Evolutionary conservation across 2,797 vertebrate genomes (phyloP).

Genomic region (Valencia hispanica): DNA sequence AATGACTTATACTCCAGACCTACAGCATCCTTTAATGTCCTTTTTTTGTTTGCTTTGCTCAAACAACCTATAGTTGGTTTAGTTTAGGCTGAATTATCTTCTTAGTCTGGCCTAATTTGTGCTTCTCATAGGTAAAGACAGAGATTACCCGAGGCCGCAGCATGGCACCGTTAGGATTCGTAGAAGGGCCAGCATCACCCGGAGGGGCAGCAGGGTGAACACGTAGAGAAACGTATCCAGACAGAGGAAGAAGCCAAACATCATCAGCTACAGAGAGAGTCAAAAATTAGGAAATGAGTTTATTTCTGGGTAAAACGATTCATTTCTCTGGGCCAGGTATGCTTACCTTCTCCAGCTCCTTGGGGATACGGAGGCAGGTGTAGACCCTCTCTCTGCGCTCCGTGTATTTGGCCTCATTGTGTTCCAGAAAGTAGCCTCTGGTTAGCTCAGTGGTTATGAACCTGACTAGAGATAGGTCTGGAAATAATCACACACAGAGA

Average conservation of each 20-base stretch:
- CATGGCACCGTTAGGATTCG: constrained; percentile 92
- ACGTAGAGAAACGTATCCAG: constrained; percentile 98
- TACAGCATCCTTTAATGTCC: neutral
- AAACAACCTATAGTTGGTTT: neutral
- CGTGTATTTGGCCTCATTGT: constrained; percentile 98
- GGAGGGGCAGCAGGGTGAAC: constrained; percentile 93
- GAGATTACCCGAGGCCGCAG: constrained; percentile 89
- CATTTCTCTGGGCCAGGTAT: neutral
- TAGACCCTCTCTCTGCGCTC: constrained; percentile 96
- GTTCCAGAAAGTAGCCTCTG: constrained; percentile 98
- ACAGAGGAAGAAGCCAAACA: constrained; percentile 98
- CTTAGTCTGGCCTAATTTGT: neutral
- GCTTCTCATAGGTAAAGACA: neutral
- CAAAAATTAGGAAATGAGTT: neutral
- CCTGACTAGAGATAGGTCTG: constrained; percentile 92
- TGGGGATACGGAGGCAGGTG: constrained; percentile 97
- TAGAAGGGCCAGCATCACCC: constrained; percentile 92
- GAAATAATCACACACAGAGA: constrained; percentile 16
- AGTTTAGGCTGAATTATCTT: neutral
- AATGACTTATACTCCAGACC: neutral
- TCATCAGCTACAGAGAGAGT: constrained; percentile 87
- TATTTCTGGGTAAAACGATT: neutral
- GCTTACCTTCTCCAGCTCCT: constrained; percentile 96
- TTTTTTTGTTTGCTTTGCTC: neutral
- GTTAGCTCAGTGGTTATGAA: constrained; percentile 97